Percentiles rank a stretch among this genome's conserved stretches.
phyloP scores from a whole-genome alignment of 2,888 invertebrate species.

The Uropetala carovei region DNA sequence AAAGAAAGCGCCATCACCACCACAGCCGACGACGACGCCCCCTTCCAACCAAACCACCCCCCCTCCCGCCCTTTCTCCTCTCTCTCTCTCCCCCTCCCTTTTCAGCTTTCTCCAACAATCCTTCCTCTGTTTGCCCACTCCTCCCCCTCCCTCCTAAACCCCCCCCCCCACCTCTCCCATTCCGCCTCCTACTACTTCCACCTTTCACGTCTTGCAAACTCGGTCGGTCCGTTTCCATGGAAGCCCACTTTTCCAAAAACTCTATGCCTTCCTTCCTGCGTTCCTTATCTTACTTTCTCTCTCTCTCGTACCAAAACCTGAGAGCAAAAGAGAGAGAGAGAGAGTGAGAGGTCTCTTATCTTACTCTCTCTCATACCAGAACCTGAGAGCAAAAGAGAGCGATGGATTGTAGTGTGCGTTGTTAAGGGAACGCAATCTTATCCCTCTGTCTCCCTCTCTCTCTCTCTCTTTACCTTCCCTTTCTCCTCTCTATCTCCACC shows the following conservation, averaged over 20 bases:
- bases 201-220: conserved; percentile 24
- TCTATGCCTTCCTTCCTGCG: background rate
- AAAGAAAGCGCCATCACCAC: background rate
- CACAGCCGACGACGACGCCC: background rate
- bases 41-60: background rate
- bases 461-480: background rate
- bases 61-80: background rate
- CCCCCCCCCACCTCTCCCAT: conserved; percentile 1
- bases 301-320: background rate
- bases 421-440: conserved; percentile 6
- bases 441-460: background rate
- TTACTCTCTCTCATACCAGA: background rate
- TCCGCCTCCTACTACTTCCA: background rate
- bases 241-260: background rate
- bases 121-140: background rate
- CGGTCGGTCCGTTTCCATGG: conserved; percentile 33
- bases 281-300: no score
- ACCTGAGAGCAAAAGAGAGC: background rate
- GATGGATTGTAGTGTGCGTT: background rate
- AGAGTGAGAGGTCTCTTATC: no score
- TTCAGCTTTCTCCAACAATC: background rate
- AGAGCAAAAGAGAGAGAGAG: background rate
- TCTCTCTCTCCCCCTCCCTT: background rate
- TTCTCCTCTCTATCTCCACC: background rate
- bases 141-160: background rate